phyloP scores from a whole-genome alignment of 2,797 vertebrate species.

The Enteromius thamalakanensis region DNA sequence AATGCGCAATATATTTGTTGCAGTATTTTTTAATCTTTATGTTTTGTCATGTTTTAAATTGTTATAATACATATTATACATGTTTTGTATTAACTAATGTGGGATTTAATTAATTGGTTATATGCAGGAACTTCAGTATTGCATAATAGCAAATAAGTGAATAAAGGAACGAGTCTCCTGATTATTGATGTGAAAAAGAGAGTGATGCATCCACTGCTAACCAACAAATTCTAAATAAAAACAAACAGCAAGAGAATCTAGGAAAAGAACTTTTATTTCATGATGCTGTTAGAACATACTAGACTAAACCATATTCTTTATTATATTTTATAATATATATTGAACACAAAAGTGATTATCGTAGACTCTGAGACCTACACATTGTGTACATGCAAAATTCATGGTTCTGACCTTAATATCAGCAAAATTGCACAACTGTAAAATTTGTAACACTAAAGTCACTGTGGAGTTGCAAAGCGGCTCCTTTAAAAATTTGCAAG shows the following conservation, averaged over 20 bases:
- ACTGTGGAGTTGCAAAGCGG: background rate
- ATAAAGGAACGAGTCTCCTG: no score
- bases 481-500: background rate
- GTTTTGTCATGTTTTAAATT: no score
- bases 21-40: no score
- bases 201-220: background rate
- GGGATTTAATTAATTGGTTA: no score
- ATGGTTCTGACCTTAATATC: conserved; percentile 13
- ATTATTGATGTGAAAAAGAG: no score
- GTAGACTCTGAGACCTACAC: conserved; percentile 14
- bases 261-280: conserved; percentile 58
- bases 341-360: conserved; percentile 16
- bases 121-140: no score
- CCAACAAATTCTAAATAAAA: background rate
- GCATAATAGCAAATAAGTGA: no score
- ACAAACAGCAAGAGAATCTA: conserved; percentile 19
- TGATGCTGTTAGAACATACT: conserved; percentile 48
- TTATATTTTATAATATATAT: conserved; percentile 53
- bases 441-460: background rate
- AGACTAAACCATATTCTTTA: conserved; percentile 51
- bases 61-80: no score
- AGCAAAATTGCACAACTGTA: conserved; percentile 31
- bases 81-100: no score
- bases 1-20: no score
- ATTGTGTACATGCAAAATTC: conserved; percentile 27